These are phyloP conservation scores for Hafferia zeledoni DNA, from an alignment of 2,797 vertebrate genomes.

Conservation along the genomic window DNA sequence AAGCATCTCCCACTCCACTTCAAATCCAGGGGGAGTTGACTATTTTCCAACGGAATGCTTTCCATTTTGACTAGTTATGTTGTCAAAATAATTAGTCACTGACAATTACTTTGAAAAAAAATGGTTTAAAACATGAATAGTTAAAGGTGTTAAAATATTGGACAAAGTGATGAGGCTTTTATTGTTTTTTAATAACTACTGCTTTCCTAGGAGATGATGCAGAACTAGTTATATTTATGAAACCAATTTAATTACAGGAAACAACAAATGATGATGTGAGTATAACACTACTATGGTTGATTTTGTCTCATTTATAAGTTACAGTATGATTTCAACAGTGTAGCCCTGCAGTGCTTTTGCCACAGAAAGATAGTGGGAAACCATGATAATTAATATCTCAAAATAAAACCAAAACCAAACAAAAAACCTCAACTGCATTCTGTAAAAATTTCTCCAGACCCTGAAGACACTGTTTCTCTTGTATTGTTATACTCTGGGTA, in stretches of 20 bases:
- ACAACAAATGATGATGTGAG: constrained; percentile 34
- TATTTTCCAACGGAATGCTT: not conserved
- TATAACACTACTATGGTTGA: not conserved
- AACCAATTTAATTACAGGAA: constrained; percentile 66
- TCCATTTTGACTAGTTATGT: not conserved
- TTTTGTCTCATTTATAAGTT: constrained; percentile 15
- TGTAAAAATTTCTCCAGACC: not conserved
- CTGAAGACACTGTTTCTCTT: not conserved
- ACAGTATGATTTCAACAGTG: not conserved
- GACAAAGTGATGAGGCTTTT: constrained; percentile 16
- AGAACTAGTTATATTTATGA: constrained; percentile 56
- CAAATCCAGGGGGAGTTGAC: not conserved
- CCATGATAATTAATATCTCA: accelerated
- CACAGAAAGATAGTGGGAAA: not conserved
- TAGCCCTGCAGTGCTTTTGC: not conserved
- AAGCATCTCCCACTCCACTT: not conserved
- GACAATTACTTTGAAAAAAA: not conserved
- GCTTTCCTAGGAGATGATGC: constrained; percentile 61
- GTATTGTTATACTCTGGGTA: not conserved
- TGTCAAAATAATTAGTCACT: not conserved
- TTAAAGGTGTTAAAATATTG: not conserved
- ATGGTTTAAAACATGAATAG: not conserved
- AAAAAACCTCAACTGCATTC: not conserved
- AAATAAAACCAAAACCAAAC: not conserved
- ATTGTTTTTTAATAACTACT: constrained; percentile 57